Percentiles rank a stretch among this genome's conserved stretches.
phyloP scores from a whole-genome alignment of 2,797 vertebrate genomes.

The Ceyx erithaca region DNA sequence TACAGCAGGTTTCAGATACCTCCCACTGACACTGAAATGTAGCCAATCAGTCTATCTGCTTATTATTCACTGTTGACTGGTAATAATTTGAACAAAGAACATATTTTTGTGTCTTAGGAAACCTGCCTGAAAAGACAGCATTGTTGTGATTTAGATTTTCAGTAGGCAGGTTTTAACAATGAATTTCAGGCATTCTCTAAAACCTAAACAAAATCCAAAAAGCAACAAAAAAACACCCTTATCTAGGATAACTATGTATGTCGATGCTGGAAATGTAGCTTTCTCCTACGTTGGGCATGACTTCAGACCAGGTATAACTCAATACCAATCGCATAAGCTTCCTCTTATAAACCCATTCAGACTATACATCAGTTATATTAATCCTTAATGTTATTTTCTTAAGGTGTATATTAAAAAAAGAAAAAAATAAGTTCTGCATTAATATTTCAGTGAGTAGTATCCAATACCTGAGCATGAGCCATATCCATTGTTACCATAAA shows the following conservation, averaged over 20 bases:
- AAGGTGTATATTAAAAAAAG: not conserved
- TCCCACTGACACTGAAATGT: not conserved
- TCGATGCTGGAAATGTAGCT: not conserved
- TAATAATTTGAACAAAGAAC: not conserved
- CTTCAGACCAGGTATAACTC: not conserved
- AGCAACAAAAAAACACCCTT: not conserved
- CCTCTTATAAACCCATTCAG: not conserved
- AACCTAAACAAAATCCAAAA: not conserved
- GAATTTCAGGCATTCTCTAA: not conserved
- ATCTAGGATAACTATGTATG: not conserved
- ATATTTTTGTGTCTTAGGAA: not conserved
- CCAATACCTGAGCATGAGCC: accelerated
- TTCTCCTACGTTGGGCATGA: not conserved
- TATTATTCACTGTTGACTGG: not conserved
- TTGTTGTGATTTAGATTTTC: not conserved
- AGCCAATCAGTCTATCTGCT: not conserved
- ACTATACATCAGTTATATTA: not conserved
- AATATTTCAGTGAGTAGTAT: not conserved
- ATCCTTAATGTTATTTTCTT: not conserved
- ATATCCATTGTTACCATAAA: not conserved
- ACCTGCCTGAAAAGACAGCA: not conserved
- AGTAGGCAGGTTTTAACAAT: not conserved
- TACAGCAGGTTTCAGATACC: not conserved
- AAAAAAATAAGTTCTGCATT: not conserved
- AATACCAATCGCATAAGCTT: not conserved